These are phyloP conservation scores for Drosophila yooni DNA, from an alignment of 2,888 invertebrate species.

Conservation along the genomic window DNA sequence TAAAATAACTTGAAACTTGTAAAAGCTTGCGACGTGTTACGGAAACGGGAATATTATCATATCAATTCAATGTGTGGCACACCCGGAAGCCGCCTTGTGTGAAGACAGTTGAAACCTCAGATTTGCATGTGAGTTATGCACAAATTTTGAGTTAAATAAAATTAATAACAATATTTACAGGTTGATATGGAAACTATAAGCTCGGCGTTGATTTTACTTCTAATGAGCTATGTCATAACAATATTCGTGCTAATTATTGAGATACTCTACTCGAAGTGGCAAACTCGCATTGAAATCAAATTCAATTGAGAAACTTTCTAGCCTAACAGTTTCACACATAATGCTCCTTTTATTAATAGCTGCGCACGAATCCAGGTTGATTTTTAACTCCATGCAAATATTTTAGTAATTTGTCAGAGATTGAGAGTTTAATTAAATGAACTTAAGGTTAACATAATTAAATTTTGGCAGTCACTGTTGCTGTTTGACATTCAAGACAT, in stretches of 20 bases:
- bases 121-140: constrained; percentile 78
- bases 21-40: constrained; percentile 87
- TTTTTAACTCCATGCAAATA: constrained; percentile 34
- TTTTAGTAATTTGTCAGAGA: constrained; percentile 49
- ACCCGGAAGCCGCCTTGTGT: constrained; percentile 87
- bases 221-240: constrained; percentile 85
- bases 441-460: constrained; percentile 52
- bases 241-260: constrained; percentile 77
- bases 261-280: constrained; percentile 64
- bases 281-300: constrained; percentile 34
- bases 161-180: constrained; percentile 57
- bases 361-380: constrained; percentile 31
- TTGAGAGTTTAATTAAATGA: constrained; percentile 68
- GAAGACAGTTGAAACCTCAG: constrained; percentile 82
- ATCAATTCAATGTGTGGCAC: constrained; percentile 87
- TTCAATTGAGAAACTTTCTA: constrained; percentile 21
- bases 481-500: constrained; percentile 16
- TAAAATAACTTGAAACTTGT: neutral
- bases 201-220: constrained; percentile 86
- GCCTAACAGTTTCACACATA: neutral
- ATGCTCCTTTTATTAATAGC: constrained; percentile 40
- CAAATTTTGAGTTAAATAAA: neutral
- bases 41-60: constrained; percentile 87
- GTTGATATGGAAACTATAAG: constrained; percentile 88
- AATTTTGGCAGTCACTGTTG: constrained; percentile 33